These are phyloP conservation scores for Oxycera nigricornis DNA, from an alignment of 2,888 invertebrate species.

Conservation along the genomic window DNA sequence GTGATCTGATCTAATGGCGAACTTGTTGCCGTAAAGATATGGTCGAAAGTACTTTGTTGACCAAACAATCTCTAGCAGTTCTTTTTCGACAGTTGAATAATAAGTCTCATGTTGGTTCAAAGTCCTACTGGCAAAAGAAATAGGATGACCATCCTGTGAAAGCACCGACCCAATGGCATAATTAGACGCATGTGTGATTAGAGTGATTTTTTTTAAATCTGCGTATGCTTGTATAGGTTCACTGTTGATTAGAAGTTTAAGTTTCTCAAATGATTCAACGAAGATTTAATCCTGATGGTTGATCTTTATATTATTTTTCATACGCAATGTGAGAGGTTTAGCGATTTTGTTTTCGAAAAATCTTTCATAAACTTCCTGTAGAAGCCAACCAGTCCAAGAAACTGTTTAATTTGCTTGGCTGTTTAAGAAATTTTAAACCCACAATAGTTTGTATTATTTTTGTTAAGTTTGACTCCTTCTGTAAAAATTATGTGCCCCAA, in stretches of 20 bases:
- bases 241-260: too few relatives aligned
- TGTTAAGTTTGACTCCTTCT: neutral
- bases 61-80: constrained; percentile 45
- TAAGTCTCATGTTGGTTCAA: constrained; percentile 45
- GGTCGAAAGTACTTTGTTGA: constrained; percentile 45
- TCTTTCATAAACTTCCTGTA: constrained; percentile 28
- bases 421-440: too few relatives aligned
- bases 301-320: neutral
- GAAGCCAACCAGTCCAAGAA: constrained; percentile 14
- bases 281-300: neutral
- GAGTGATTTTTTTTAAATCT: neutral
- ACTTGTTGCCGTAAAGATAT: constrained; percentile 43
- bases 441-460: too few relatives aligned
- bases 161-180: constrained; percentile 50
- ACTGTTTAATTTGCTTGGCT: constrained; percentile 12
- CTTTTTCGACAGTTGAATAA: constrained; percentile 32
- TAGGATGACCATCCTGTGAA: constrained; percentile 47
- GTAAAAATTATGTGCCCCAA: neutral
- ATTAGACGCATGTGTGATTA: constrained; percentile 51
- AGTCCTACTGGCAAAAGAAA: constrained; percentile 45
- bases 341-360: constrained; percentile 1
- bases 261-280: neutral
- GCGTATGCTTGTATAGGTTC: too few relatives aligned
- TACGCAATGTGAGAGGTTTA: neutral
- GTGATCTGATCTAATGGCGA: constrained; percentile 44